Conservation (phyloP, 2,888 invertebrate genomes). For the Laspeyria flexula region DNA sequence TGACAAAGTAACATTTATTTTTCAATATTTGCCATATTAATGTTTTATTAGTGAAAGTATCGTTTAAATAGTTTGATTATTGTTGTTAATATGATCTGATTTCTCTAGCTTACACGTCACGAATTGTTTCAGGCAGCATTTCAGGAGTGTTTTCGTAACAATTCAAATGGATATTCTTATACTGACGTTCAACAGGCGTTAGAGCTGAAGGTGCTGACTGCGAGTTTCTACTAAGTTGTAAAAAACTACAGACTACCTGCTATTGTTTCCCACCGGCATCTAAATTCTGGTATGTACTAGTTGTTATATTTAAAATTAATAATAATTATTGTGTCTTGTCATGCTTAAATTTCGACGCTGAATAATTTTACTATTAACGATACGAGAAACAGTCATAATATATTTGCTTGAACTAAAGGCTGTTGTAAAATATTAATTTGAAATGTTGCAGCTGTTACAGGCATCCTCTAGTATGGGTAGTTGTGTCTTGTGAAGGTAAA, state of each 20-base stretch:
- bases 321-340: too few relatives aligned
- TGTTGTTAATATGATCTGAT: conserved; percentile 48
- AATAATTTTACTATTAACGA: too few relatives aligned
- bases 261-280: conserved; percentile 36
- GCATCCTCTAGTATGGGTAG: too few relatives aligned
- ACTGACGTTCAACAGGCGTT: conserved; percentile 14
- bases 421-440: too few relatives aligned
- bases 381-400: too few relatives aligned
- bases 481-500: too few relatives aligned
- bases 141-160: conserved; percentile 24
- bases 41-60: conserved; percentile 49
- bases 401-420: too few relatives aligned
- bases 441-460: too few relatives aligned
- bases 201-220: conserved; percentile 18
- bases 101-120: conserved; percentile 72
- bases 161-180: conserved; percentile 25
- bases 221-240: neutral
- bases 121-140: conserved; percentile 44
- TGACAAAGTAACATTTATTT: too few relatives aligned
- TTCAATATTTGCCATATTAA: too few relatives aligned
- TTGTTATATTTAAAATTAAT: conserved; percentile 7
- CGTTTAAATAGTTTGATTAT: conserved; percentile 22
- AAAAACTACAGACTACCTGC: conserved; percentile 16
- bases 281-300: conserved; percentile 13
- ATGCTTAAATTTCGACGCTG: too few relatives aligned